These are phyloP conservation scores for Dicrostonyx torquatus DNA, from an alignment of 2,797 vertebrate species.

Conservation along the genomic window DNA sequence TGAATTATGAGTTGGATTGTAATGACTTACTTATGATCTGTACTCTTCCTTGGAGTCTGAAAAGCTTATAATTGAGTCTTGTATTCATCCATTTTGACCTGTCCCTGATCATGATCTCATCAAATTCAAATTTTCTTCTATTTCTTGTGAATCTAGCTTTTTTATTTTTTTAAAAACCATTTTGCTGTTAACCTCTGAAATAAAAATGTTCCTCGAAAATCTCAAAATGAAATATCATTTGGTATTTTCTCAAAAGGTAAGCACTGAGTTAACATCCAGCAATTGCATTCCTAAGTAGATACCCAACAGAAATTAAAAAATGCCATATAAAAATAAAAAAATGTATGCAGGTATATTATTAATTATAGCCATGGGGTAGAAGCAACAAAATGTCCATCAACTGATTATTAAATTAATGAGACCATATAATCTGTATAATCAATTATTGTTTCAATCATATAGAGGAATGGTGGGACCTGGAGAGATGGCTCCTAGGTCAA, in stretches of 20 bases:
- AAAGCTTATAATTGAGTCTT: background rate
- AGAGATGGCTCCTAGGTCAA: background rate
- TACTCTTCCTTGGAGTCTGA: background rate
- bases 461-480: background rate
- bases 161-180: background rate
- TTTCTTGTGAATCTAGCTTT: background rate
- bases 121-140: background rate
- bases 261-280: background rate
- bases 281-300: background rate
- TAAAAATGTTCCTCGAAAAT: background rate
- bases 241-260: constrained; percentile 20
- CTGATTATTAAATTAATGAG: background rate
- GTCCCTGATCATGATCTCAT: background rate
- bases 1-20: background rate
- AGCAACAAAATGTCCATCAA: background rate
- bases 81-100: background rate
- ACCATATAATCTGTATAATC: background rate
- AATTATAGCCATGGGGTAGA: background rate
- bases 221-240: background rate
- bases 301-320: constrained; percentile 21
- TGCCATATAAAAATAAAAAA: background rate
- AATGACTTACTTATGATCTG: background rate
- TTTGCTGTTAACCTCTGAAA: background rate
- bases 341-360: background rate
- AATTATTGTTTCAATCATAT: background rate